Evolutionary conservation across 2,888 invertebrate genomes (phyloP).

Genomic region (Pollenia labialis): DNA sequence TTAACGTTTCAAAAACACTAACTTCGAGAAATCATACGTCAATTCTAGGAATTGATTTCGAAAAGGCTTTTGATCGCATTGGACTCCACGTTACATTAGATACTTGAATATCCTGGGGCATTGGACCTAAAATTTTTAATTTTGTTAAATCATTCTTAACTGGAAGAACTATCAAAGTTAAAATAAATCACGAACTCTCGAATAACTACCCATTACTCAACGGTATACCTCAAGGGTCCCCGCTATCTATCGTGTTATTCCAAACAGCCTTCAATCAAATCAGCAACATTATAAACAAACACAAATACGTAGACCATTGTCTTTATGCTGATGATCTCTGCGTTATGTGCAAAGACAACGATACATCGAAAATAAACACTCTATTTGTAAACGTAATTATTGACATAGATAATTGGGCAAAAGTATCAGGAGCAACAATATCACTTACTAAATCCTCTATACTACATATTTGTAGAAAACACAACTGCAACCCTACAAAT

Average conservation of each 20-base stretch:
- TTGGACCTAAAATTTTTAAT: constrained; percentile 48
- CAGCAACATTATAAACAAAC: constrained; percentile 14
- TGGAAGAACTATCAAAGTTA: constrained; percentile 15
- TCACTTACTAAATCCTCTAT: constrained; percentile 1
- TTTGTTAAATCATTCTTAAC: constrained; percentile 37
- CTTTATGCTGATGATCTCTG: constrained; percentile 71
- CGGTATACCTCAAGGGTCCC: constrained; percentile 46
- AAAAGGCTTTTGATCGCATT: constrained; percentile 67
- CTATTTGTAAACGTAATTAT: neutral
- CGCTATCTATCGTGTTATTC: constrained; percentile 52
- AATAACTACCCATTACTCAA: constrained; percentile 14
- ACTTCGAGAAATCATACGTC: neutral
- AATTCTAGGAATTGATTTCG: constrained; percentile 59
- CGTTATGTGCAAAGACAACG: constrained; percentile 45
- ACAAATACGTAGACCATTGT: constrained; percentile 58
- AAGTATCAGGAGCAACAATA: constrained; percentile 29
- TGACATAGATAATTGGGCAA: neutral
- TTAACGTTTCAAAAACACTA: too few species aligned
- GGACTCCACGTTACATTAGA: constrained; percentile 53
- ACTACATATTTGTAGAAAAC: too few species aligned
- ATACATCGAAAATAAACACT: neutral
- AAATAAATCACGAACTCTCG: constrained; percentile 20
- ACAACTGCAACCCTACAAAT: neutral
- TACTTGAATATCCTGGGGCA: constrained; percentile 7
- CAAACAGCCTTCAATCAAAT: constrained; percentile 63